Percentiles rank a stretch among this genome's conserved stretches.
These are phyloP conservation scores for Cottoperca gobio DNA, from an alignment of 2,797 vertebrate species.

Conservation along the genomic window DNA sequence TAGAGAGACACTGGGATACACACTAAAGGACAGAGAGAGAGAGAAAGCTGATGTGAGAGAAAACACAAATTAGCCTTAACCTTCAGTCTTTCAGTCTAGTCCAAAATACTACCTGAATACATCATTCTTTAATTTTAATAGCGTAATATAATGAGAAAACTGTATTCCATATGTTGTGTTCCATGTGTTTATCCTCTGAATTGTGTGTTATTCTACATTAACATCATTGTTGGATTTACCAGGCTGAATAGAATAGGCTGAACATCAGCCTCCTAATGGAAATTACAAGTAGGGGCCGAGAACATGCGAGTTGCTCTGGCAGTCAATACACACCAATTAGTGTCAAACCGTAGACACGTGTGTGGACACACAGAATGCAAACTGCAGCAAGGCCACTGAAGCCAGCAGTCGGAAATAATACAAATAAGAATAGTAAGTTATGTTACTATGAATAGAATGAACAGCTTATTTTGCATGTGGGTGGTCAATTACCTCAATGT, in stretches of 20 bases:
- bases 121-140: neutral
- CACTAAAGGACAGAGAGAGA: conserved; percentile 3
- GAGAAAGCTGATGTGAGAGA: conserved; percentile 18
- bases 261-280: conserved; percentile 35
- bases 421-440: conserved; percentile 10
- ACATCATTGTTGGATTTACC: conserved; percentile 27
- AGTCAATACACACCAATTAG: conserved; percentile 51
- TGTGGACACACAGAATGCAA: conserved; percentile 25
- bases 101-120: neutral
- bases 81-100: conserved; percentile 52
- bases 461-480: neutral
- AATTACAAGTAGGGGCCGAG: conserved; percentile 25
- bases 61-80: conserved; percentile 59
- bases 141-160: neutral
- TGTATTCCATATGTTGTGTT: neutral
- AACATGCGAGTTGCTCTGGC: conserved; percentile 21
- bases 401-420: conserved; percentile 10
- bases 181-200: neutral
- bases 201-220: conserved; percentile 10
- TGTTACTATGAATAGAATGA: conserved; percentile 2
- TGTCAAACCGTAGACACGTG: conserved; percentile 39
- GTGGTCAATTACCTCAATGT: neutral
- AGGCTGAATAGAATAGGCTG: conserved; percentile 41
- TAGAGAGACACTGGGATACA: neutral
- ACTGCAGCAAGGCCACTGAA: conserved; percentile 22